A percentile compares a stretch with the other conserved stretches of the same genome.
Evolutionary conservation across 1,140 invertebrate species (phyloP).

Genomic region (Aphis craccivora): DNA sequence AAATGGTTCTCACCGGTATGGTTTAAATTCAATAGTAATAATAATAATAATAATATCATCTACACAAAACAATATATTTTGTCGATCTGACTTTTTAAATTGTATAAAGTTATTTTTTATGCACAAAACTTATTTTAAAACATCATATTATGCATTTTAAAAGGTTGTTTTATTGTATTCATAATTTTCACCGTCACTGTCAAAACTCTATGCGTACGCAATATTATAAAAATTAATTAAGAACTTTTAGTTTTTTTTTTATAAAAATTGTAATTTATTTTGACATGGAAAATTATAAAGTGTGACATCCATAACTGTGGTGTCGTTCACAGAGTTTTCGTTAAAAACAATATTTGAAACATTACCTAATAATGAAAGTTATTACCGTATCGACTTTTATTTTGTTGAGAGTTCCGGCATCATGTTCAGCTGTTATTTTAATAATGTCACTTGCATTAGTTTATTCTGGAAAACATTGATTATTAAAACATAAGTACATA

Average conservation of each 20-base stretch:
- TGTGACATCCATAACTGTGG: background rate
- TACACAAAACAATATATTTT: background rate
- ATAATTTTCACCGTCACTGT: background rate
- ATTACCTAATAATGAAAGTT: background rate
- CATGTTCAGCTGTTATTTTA: background rate
- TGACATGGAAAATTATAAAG: background rate
- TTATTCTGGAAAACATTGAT: background rate
- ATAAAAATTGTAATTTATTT: background rate
- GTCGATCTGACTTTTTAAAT: background rate
- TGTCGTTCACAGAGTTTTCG: background rate
- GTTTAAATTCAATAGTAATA: background rate
- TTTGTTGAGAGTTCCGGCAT: background rate
- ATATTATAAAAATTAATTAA: conserved; percentile 20
- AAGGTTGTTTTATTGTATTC: background rate
- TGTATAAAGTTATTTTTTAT: background rate
- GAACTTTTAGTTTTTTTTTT: background rate
- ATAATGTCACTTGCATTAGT: background rate
- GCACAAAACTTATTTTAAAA: background rate
- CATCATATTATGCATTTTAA: background rate
- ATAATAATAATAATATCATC: background rate
- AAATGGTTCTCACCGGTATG: too few relatives aligned
- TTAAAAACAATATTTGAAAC: background rate
- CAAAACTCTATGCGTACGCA: background rate
- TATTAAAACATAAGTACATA: background rate
- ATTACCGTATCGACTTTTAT: background rate